Evolutionary conservation across 2,888 invertebrate genomes (phyloP).

Genomic region (Cerceris rybyensis): DNA sequence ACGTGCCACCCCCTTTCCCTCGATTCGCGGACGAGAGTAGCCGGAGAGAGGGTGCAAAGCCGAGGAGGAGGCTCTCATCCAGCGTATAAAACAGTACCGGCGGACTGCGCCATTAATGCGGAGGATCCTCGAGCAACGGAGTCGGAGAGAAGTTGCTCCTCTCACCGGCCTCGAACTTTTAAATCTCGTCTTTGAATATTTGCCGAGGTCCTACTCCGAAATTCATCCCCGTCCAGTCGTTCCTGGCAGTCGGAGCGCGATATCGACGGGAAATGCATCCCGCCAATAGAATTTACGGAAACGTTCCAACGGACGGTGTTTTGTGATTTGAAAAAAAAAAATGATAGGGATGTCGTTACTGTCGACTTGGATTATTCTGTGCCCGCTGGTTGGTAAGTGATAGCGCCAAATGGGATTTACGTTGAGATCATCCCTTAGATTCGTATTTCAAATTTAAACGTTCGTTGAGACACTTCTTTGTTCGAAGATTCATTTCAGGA

Average conservation of each 20-base stretch:
- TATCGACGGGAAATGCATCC: background rate
- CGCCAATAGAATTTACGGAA: background rate
- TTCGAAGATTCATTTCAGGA: too few relatives aligned
- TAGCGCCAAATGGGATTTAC: too few relatives aligned
- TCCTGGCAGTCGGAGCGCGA: background rate
- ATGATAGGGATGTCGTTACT: background rate
- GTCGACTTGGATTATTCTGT: background rate
- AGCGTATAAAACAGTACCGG: constrained; percentile 40
- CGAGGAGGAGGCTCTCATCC: constrained; percentile 24
- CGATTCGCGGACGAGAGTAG: constrained; percentile 13
- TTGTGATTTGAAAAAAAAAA: background rate
- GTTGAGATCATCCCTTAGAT: too few relatives aligned
- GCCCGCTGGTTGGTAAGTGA: too few relatives aligned
- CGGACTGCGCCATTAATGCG: constrained; percentile 49
- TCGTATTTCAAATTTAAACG: too few relatives aligned
- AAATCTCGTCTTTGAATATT: constrained; percentile 62
- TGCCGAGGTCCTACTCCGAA: constrained; percentile 45
- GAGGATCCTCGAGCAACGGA: constrained; percentile 43
- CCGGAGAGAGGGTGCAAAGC: constrained; percentile 22
- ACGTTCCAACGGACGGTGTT: background rate
- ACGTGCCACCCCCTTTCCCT: background rate
- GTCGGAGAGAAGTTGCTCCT: constrained; percentile 22
- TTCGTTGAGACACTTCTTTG: too few relatives aligned
- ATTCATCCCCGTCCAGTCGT: constrained; percentile 37
- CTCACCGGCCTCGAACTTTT: constrained; percentile 51